Conservation (phyloP, 2,797 vertebrate genomes). For the Coreius guichenoti region DNA sequence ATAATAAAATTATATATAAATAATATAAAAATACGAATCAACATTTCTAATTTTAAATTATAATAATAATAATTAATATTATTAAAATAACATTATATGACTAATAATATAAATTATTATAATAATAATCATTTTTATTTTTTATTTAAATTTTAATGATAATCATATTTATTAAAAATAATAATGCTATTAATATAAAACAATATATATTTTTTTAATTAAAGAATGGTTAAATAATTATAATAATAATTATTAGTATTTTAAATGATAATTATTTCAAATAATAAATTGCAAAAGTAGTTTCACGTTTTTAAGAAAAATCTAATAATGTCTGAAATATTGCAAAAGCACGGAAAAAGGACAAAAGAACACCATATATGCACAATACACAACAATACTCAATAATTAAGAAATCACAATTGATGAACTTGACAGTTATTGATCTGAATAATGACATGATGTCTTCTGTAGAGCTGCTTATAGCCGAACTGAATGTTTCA, state of each 20-base stretch:
- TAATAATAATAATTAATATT: background rate
- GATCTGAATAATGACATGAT: background rate
- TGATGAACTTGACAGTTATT: background rate
- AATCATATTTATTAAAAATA: background rate
- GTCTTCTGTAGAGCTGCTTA: background rate
- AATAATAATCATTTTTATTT: too few relatives aligned
- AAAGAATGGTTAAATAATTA: background rate
- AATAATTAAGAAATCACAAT: background rate
- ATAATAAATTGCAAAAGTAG: background rate
- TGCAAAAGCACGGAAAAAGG: background rate
- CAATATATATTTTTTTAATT: background rate
- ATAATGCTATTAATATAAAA: background rate
- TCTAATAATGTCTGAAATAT: background rate
- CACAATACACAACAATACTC: background rate
- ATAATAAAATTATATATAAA: background rate
- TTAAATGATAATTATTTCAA: background rate
- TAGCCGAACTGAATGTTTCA: background rate
- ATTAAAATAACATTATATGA: background rate
- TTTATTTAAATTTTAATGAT: background rate
- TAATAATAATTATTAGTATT: background rate
- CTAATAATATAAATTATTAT: background rate
- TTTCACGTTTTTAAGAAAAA: background rate
- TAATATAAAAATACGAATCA: background rate
- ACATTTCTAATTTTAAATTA: background rate
- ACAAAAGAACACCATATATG: too few relatives aligned